phyloP scores from a whole-genome alignment of 2,113 vertebrate species.

The Loxodonta africana region DNA sequence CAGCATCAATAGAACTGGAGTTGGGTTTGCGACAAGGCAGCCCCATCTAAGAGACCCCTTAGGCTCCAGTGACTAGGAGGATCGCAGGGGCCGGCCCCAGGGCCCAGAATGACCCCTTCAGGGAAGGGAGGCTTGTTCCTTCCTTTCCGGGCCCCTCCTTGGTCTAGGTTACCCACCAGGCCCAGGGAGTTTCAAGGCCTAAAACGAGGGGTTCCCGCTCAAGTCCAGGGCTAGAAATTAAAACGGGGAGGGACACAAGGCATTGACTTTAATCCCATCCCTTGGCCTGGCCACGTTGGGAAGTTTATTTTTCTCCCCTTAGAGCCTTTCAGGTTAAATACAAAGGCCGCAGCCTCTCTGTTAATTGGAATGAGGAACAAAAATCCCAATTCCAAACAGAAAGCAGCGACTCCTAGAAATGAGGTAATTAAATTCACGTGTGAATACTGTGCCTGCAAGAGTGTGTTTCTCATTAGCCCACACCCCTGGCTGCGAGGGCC shows the following conservation, averaged over 20 bases:
- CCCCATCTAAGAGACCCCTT: not conserved
- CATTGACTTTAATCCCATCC: constrained; percentile 70
- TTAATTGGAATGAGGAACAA: constrained; percentile 62
- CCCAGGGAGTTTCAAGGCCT: constrained; percentile 69
- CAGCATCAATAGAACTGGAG: constrained; percentile 52
- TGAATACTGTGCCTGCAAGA: constrained; percentile 83
- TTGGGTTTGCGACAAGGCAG: constrained; percentile 30
- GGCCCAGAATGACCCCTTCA: not conserved
- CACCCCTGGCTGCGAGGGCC: constrained; percentile 65
- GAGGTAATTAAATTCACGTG: constrained; percentile 88
- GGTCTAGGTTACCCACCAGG: not conserved
- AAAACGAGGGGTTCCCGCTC: constrained; percentile 80
- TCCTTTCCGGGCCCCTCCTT: constrained; percentile 62
- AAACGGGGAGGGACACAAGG: constrained; percentile 68
- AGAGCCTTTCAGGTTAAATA: not conserved
- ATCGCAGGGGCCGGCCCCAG: not conserved
- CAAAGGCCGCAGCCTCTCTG: constrained; percentile 49
- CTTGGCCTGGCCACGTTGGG: constrained; percentile 25
- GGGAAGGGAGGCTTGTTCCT: constrained; percentile 18
- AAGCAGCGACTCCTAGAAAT: constrained; percentile 63
- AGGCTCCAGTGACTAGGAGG: not conserved
- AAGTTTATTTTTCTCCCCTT: constrained; percentile 24
- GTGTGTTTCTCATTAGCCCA: constrained; percentile 89
- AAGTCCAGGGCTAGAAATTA: constrained; percentile 90
- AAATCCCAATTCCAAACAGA: constrained; percentile 71